phyloP scores from a whole-genome alignment of 30 jellyfish, hydroid and myxozoan genomes.

The Nemopilema nomurai region DNA sequence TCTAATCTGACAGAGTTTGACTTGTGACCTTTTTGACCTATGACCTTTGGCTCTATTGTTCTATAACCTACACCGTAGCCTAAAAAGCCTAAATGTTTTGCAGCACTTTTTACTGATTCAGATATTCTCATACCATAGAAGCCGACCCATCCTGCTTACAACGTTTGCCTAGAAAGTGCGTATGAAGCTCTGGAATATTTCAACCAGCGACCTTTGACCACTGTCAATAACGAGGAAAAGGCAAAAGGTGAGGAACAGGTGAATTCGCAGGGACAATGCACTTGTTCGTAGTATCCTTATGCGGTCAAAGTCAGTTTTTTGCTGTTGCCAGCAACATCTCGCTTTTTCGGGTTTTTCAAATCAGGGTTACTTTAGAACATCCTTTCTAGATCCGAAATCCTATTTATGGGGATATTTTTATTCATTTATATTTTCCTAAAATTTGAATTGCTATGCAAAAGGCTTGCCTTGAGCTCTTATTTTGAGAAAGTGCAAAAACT shows the following conservation, averaged over 20 bases:
- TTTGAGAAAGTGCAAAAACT: no score
- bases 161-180: slow-evolving; percentile 89
- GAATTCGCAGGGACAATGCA: not conserved
- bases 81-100: not conserved
- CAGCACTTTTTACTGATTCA: not conserved
- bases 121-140: slow-evolving; percentile 33
- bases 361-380: no score
- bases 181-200: slow-evolving; percentile 85
- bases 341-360: no score
- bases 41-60: not conserved
- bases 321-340: no score
- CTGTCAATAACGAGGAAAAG: not conserved
- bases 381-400: no score
- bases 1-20: not conserved
- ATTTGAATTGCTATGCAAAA: no score
- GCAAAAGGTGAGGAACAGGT: not conserved
- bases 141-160: slow-evolving; percentile 94
- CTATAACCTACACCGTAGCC: not conserved
- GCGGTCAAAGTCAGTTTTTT: not conserved
- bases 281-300: not conserved
- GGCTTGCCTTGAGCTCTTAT: no score
- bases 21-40: not conserved
- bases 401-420: no score
- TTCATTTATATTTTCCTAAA: no score
- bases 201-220: slow-evolving; percentile 43